Conservation (phyloP, 2,888 invertebrate genomes). For the Clanis bilineata region DNA sequence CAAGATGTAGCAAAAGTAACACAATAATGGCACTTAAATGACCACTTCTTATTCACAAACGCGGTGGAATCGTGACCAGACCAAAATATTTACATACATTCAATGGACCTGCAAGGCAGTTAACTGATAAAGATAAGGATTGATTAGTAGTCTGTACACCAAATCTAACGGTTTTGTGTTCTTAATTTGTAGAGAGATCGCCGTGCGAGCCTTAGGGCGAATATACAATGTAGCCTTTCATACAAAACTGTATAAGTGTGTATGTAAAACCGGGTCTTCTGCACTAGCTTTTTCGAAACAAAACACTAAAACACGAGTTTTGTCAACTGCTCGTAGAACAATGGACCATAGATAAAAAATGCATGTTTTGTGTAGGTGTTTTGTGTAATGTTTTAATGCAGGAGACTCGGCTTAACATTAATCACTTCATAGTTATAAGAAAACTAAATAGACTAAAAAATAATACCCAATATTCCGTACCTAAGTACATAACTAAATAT, state of each 20-base stretch:
- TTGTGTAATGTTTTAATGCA: too few species aligned
- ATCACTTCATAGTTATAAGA: too few species aligned
- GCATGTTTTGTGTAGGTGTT: too few species aligned
- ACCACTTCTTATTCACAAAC: constrained; percentile 51
- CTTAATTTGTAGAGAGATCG: constrained; percentile 53
- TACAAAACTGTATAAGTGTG: background rate
- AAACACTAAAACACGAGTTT: too few species aligned
- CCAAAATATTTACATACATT: constrained; percentile 49
- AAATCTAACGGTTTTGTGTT: constrained; percentile 51
- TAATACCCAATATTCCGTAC: too few species aligned
- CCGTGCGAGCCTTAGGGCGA: constrained; percentile 25
- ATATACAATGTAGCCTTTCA: constrained; percentile 17
- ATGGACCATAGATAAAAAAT: too few species aligned
- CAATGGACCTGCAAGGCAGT: constrained; percentile 26
- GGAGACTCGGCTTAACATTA: too few species aligned
- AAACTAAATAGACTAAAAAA: too few species aligned
- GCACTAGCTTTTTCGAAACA: too few species aligned
- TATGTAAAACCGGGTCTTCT: too few species aligned
- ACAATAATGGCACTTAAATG: constrained; percentile 28
- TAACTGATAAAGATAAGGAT: constrained; percentile 56
- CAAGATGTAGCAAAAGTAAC: constrained; percentile 16
- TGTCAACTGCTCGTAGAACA: too few species aligned
- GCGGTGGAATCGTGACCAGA: constrained; percentile 65
- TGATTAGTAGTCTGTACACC: constrained; percentile 50
- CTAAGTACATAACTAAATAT: too few species aligned